A percentile compares a stretch with the other conserved stretches of the same genome.
Evolutionary conservation across 2,113 vertebrate species (phyloP).

Genomic region (Larimichthys crocea): DNA sequence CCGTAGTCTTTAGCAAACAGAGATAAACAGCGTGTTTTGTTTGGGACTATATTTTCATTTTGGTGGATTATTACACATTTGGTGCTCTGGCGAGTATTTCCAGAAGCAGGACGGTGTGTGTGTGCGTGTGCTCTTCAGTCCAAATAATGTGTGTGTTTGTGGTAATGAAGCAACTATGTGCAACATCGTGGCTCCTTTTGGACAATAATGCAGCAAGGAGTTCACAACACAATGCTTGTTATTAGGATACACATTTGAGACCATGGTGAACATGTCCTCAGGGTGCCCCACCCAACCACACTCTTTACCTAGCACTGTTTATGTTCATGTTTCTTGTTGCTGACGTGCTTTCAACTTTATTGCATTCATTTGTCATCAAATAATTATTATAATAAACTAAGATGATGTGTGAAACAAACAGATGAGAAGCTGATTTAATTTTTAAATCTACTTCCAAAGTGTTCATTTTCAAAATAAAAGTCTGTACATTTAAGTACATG

Average conservation of each 20-base stretch:
- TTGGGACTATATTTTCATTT: no score
- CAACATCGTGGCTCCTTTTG: not conserved
- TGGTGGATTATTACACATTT: no score
- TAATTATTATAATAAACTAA: no score
- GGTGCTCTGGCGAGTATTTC: not conserved
- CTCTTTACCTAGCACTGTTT: not conserved
- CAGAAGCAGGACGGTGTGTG: not conserved
- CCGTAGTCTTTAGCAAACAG: no score
- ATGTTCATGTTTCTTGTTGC: not conserved
- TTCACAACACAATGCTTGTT: no score
- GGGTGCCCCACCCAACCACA: no score
- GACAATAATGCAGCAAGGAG: no score
- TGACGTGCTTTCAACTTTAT: not conserved
- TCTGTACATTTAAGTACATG: not conserved
- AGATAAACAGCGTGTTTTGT: no score
- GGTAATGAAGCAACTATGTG: not conserved
- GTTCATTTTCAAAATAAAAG: not conserved
- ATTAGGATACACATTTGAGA: no score
- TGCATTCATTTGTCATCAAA: not conserved
- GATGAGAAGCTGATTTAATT: not conserved
- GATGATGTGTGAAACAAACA: not conserved
- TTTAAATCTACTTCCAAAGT: not conserved
- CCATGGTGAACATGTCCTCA: no score
- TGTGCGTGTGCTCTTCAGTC: no score
- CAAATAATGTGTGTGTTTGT: not conserved